Base-by-base conservation (phyloP, 1,140 invertebrate species). In the Drosophila lini region DNA sequence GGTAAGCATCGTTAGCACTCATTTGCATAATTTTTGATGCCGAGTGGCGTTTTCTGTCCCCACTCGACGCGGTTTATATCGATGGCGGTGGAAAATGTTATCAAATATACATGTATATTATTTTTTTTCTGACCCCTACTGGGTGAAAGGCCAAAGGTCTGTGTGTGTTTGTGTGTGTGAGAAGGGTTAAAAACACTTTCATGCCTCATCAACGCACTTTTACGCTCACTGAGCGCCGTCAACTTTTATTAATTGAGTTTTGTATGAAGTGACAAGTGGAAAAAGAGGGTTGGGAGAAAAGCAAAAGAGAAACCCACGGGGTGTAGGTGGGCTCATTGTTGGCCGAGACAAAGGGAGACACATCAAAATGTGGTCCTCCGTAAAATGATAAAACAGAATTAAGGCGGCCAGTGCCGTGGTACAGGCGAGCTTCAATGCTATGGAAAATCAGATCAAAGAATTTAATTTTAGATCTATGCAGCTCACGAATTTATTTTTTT, bases 181-280 rank as follows among this genome's bases (percentile, higher is more conserved):
- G 59, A 79, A 79, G 80, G 80, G 80, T 82, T 74, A 68, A 58
- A 57, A 68, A 44, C 80, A 60, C 70, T 75, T 83, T 79, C 50
- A 79, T 74, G 80, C 80, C 80, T 83, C 80, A 82, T 82, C 80
- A 79, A 83, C 70, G 76, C 80, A 61, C 63, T 82, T 83, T 78
- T 63, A 65, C 80, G 80, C 80, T 78, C 40, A 73, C 62, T 82
- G 80, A 57, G 52, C 64, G 41, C 67, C 80, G 80, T 83, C 81
- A 79, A 82, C 80, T 69, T 79, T 79, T 83, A 83, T 82, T 82
- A 82, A 82, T 82, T 82, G 80, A 83, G 75, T 80, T 82, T 82
- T 53, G 80, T 75, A 71, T 79, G 63, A 56, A 60, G 78, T 81
- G 75, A 73, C 69, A 63, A 52, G 56, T 34, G 50, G 34, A 25